Evolutionary conservation across 2,888 invertebrate genomes (phyloP).

Genomic region (Drosophila anceps): DNA sequence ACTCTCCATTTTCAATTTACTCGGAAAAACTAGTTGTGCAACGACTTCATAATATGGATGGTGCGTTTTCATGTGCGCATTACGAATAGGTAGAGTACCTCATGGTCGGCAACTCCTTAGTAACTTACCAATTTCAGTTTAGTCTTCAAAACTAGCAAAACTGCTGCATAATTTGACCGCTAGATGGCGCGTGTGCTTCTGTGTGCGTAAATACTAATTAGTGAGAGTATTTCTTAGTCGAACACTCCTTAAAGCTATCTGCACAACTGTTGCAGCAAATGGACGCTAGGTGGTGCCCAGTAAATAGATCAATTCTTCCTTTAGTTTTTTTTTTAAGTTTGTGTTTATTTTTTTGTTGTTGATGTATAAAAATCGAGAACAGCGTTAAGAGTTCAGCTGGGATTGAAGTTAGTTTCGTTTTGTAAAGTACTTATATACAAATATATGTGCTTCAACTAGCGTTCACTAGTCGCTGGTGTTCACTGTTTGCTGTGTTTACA

Average conservation of each 20-base stretch:
- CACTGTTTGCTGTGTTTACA: slow-evolving; percentile 12
- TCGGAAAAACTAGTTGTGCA: background rate
- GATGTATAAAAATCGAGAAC: slow-evolving; percentile 38
- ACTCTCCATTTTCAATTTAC: background rate
- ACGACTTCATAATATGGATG: too few species aligned
- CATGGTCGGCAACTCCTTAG: too few species aligned
- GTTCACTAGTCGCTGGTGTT: slow-evolving; percentile 5
- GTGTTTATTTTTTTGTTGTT: slow-evolving; percentile 36
- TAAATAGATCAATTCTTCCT: background rate
- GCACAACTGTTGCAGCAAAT: too few species aligned
- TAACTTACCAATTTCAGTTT: too few species aligned
- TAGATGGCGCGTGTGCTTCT: background rate
- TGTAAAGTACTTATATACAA: slow-evolving; percentile 55
- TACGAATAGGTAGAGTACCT: too few species aligned
- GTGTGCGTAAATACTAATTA: background rate
- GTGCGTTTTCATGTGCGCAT: too few species aligned
- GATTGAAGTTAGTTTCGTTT: slow-evolving; percentile 20
- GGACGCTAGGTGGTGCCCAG: background rate
- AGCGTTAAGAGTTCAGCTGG: slow-evolving; percentile 9
- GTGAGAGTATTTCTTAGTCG: background rate
- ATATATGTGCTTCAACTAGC: slow-evolving; percentile 20
- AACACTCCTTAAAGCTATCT: too few species aligned
- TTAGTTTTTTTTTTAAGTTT: slow-evolving; percentile 31
- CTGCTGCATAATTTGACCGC: background rate
- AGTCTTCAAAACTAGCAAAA: too few species aligned